phyloP scores from a whole-genome alignment of 1,140 invertebrate species.

The Spodoptera litura region DNA sequence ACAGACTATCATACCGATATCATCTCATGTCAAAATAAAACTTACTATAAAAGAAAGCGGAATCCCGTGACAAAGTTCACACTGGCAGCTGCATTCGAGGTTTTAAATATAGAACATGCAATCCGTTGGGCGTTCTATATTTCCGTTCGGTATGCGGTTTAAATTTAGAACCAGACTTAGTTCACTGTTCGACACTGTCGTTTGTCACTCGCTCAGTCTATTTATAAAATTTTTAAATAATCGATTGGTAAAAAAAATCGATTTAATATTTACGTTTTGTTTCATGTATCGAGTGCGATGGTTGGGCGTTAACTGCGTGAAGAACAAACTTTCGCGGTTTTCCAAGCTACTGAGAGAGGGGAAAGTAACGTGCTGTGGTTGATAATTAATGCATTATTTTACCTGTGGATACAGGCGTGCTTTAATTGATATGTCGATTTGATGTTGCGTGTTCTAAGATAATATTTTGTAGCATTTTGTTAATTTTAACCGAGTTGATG shows the following conservation, averaged over 20 bases:
- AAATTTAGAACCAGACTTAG: constrained; percentile 80
- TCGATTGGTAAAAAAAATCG: constrained; percentile 27
- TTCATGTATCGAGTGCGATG: constrained; percentile 26
- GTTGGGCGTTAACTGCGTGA: constrained; percentile 53
- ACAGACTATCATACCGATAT: background rate
- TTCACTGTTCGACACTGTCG: constrained; percentile 79
- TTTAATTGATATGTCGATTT: constrained; percentile 57
- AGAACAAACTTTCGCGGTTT: constrained; percentile 79
- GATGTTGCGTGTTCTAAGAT: constrained; percentile 28
- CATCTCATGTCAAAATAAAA: constrained; percentile 1
- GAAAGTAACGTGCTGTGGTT: constrained; percentile 69
- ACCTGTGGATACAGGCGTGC: constrained; percentile 52
- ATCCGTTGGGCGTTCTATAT: constrained; percentile 80
- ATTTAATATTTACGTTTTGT: constrained; percentile 22
- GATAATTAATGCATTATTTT: constrained; percentile 74
- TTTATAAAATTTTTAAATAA: constrained; percentile 59
- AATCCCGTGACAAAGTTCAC: constrained; percentile 75
- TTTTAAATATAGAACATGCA: constrained; percentile 73
- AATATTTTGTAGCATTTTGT: constrained; percentile 32
- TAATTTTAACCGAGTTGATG: constrained; percentile 19
- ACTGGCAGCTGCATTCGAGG: constrained; percentile 72
- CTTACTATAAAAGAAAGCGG: constrained; percentile 59
- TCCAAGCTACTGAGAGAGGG: constrained; percentile 64
- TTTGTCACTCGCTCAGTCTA: constrained; percentile 74
- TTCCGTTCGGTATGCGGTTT: constrained; percentile 74